Evolutionary conservation across 2,797 vertebrate species (phyloP), one percentile per base, ranked within the genome.

Genomic region (Lithobates sylvaticus): DNA sequence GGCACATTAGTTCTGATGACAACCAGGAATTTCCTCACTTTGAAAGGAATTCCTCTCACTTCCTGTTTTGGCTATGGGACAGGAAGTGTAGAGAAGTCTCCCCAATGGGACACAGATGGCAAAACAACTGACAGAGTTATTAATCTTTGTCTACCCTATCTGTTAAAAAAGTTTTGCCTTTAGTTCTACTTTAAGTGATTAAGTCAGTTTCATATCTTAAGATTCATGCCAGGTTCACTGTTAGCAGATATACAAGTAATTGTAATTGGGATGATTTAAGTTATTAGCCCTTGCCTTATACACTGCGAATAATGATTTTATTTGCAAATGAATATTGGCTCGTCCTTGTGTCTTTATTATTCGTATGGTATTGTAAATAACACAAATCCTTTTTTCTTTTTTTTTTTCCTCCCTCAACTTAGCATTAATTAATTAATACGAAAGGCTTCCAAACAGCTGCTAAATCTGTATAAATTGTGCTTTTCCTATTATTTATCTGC

Each of bases 401-500:
- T 65, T 73, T 76, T 81, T 44, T 44, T 44, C 10, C 34, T 44
- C 0, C 47, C 39, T 64, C 32, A 74, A 79, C 9, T 42, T 80
- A 76, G 23, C 26, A 75, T 74, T 85, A 68, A 76, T 81, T 71
- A 67, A 81, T 85, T 74, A 85, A 75, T 85, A 27, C 29, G 5
- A 47, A 10, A 71, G 36, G 77, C 70, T 73, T 68, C 65, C 27
- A 67, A 79, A 64, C 84, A 75, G 77, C 84, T 85, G 84, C 23
- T 81, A 85, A 80, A 85, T 80, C 77, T 85, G 68, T 65, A 75
- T 65, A 85, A 80, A 69, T 50, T 68, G 78, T 2, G 29, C 71
- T 39, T 18, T 58, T 44, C 71, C 27, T 85, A 73, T 81, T 80
- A 85, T 85, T 80, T 80, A 67, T 71, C 61, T 50, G 78, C 29